Conservation (phyloP, 2,888 invertebrate genomes). For the Chymomyza caudatula region DNA sequence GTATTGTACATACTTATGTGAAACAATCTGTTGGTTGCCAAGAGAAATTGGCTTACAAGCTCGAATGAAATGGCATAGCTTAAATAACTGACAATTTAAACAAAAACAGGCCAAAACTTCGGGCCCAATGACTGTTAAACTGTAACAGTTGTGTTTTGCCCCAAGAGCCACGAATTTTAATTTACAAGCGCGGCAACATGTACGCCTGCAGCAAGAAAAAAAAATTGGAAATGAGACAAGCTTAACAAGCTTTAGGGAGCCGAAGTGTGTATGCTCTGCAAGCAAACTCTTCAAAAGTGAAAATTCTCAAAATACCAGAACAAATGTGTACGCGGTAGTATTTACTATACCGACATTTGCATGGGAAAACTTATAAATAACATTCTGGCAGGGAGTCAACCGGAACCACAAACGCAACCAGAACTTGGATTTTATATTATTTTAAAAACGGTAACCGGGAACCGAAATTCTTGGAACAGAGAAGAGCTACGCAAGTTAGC, state of each 20-base stretch:
- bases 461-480: too few relatives aligned
- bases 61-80: not conserved
- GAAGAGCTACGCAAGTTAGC: too few relatives aligned
- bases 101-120: not conserved
- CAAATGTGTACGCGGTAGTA: too few relatives aligned
- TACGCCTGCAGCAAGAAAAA: not conserved
- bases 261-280: not conserved
- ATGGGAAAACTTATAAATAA: too few relatives aligned
- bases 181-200: slow-evolving; percentile 16
- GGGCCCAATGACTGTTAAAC: slow-evolving; percentile 13
- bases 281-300: too few relatives aligned
- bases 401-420: too few relatives aligned
- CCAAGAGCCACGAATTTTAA: not conserved
- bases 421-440: too few relatives aligned
- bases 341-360: too few relatives aligned
- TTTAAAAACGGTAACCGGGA: too few relatives aligned
- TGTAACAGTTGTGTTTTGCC: not conserved
- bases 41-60: slow-evolving; percentile 1
- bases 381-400: too few relatives aligned
- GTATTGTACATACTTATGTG: not conserved
- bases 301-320: too few relatives aligned
- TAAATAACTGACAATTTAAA: not conserved
- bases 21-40: not conserved
- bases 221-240: not conserved
- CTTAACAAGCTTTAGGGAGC: not conserved